phyloP scores from a whole-genome alignment of 2,113 vertebrate genomes.

The Carassius carassius region DNA sequence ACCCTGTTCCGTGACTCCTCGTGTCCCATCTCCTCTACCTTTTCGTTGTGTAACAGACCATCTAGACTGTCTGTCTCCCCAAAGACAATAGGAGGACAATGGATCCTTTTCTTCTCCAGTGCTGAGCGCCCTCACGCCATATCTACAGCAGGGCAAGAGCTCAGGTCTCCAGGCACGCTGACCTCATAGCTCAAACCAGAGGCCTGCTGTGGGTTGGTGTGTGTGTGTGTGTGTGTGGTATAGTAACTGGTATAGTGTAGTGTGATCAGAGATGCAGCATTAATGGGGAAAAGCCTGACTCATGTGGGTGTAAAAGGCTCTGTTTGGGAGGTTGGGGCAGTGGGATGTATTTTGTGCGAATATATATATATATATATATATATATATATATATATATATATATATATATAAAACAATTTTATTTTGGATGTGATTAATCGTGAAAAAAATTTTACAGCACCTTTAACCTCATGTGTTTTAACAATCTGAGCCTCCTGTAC shows the following conservation, averaged over 20 bases:
- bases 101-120: conserved; percentile 56
- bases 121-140: conserved; percentile 27
- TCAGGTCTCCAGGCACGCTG: conserved; percentile 37
- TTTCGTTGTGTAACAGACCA: conserved; percentile 38
- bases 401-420: too few relatives aligned
- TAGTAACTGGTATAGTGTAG: conserved; percentile 9
- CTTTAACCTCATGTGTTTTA: neutral
- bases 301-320: neutral
- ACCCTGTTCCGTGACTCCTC: conserved; percentile 49
- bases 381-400: too few relatives aligned
- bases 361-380: too few relatives aligned
- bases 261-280: neutral
- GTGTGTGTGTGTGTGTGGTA: neutral
- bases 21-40: conserved; percentile 28
- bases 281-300: conserved; percentile 37
- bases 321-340: neutral
- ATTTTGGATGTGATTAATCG: too few relatives aligned
- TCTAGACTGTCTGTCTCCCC: conserved; percentile 47
- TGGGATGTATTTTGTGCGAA: too few relatives aligned
- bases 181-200: conserved; percentile 64
- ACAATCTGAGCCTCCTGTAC: neutral
- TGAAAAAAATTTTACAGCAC: too few relatives aligned
- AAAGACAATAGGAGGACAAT: conserved; percentile 62
- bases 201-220: conserved; percentile 14
- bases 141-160: conserved; percentile 38